Percentiles rank a stretch among this genome's conserved stretches.
Evolutionary conservation across 2,797 vertebrate genomes (phyloP).

Genomic region (Rhinoraja longicauda): DNA sequence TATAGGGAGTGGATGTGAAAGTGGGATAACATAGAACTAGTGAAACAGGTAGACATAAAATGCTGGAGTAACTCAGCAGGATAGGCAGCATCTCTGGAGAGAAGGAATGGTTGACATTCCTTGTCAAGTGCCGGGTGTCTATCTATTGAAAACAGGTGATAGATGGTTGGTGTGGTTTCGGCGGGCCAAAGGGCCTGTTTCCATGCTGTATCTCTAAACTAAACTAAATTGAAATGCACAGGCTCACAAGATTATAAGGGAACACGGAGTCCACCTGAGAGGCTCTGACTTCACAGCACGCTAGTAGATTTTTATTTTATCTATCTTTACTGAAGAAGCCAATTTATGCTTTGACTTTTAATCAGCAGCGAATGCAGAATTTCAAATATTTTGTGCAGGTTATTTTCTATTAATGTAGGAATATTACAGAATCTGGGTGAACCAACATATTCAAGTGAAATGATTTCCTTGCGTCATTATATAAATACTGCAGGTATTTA

Average conservation of each 20-base stretch:
- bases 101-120: too few species aligned
- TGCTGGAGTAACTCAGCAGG: too few species aligned
- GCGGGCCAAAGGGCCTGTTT: too few species aligned
- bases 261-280: not conserved
- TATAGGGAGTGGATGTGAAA: too few species aligned
- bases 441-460: slow-evolving; percentile 20
- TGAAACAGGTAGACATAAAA: too few species aligned
- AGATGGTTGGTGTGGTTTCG: too few species aligned
- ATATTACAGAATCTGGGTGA: not conserved
- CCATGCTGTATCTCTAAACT: too few species aligned
- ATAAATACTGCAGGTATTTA: not conserved
- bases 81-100: too few species aligned
- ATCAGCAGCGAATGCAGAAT: not conserved
- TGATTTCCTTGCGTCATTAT: not conserved
- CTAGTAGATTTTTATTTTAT: not conserved
- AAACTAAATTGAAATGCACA: not conserved
- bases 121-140: too few species aligned
- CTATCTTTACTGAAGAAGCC: slow-evolving; percentile 1
- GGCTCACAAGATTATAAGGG: not conserved
- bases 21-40: too few species aligned
- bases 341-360: not conserved
- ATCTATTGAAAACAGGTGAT: too few species aligned
- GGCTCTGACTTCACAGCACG: not conserved
- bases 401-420: slow-evolving; percentile 28
- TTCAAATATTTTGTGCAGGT: not conserved